phyloP scores from a whole-genome alignment of 2,888 invertebrate genomes.

The Icerya purchasi region DNA sequence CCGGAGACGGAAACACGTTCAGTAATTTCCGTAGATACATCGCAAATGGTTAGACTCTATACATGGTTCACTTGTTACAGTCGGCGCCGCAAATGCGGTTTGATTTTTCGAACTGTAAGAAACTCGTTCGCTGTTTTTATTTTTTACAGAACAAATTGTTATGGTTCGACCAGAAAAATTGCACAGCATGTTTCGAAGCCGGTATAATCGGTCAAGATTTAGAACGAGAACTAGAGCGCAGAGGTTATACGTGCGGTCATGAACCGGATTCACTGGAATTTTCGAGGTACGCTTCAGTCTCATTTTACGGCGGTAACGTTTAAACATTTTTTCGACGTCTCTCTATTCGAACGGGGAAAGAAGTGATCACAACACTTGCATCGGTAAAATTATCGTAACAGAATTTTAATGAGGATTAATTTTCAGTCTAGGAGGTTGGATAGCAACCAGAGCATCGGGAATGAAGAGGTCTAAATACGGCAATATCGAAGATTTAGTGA shows the following conservation, averaged over 20 bases:
- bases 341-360: background rate
- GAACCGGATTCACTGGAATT: constrained; percentile 98
- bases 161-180: constrained; percentile 74
- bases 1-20: constrained; percentile 53
- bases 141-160: constrained; percentile 50
- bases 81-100: no score
- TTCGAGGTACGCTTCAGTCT: constrained; percentile 33
- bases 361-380: background rate
- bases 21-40: constrained; percentile 78
- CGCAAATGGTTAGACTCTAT: constrained; percentile 57
- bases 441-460: constrained; percentile 88
- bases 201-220: constrained; percentile 90
- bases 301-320: background rate
- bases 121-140: constrained; percentile 1
- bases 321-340: background rate
- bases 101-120: background rate
- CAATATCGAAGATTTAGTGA: constrained; percentile 85
- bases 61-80: no score
- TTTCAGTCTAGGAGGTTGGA: constrained; percentile 79
- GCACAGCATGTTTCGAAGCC: constrained; percentile 61
- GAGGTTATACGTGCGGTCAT: constrained; percentile 77
- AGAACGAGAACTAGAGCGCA: constrained; percentile 54
- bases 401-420: background rate
- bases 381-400: background rate
- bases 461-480: constrained; percentile 99